Conservation (phyloP, 2,113 vertebrate genomes). For the Macrotus californicus region DNA sequence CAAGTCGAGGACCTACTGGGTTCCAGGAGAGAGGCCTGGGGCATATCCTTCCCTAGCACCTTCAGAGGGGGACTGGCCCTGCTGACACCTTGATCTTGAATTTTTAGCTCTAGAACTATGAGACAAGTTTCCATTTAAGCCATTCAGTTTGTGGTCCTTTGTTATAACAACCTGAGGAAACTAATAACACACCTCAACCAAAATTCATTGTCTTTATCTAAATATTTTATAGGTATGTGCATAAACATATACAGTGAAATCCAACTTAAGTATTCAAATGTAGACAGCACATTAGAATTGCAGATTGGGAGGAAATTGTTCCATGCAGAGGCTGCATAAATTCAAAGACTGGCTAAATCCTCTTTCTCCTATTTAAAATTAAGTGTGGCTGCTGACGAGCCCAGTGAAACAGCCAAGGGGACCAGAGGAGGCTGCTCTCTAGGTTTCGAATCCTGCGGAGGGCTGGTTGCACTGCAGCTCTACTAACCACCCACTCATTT, state of each 20-base stretch:
- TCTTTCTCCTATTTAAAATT: neutral
- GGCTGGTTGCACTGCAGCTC: rapidly evolving
- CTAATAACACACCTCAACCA: neutral
- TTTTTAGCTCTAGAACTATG: neutral
- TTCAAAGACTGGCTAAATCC: neutral
- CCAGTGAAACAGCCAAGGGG: rapidly evolving
- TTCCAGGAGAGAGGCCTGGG: neutral
- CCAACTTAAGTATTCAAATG: neutral
- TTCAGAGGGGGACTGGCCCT: neutral
- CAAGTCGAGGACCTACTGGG: neutral
- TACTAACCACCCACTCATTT: rapidly evolving
- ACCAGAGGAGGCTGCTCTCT: too few species aligned
- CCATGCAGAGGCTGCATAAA: neutral
- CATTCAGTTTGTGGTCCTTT: neutral
- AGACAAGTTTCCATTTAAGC: neutral
- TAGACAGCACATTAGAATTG: neutral
- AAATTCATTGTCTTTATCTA: neutral
- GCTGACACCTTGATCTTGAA: neutral
- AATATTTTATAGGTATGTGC: neutral
- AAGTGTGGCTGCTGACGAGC: neutral
- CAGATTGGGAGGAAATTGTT: neutral
- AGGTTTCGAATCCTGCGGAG: neutral
- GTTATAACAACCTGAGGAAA: neutral
- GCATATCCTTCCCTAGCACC: neutral
- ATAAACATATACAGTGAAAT: neutral